Percentiles rank a stretch among this genome's conserved stretches.
These are phyloP conservation scores for Helobdella robusta DNA, from an alignment of 2,888 invertebrate genomes.

Conservation along the genomic window DNA sequence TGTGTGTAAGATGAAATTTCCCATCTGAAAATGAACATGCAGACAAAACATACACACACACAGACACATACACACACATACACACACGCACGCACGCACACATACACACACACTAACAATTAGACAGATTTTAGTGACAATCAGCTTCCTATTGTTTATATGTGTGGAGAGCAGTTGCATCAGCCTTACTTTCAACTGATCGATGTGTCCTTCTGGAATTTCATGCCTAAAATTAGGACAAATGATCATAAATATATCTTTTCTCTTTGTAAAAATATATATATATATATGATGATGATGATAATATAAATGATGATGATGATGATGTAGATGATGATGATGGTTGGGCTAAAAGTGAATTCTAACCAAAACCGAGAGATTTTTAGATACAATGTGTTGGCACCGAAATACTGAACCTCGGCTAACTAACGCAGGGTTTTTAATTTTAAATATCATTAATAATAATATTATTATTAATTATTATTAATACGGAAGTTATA, in stretches of 20 bases:
- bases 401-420: constrained; percentile 87
- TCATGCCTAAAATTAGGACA: constrained; percentile 8
- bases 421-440: constrained; percentile 57
- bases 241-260: not conserved
- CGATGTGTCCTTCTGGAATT: constrained; percentile 6
- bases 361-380: constrained; percentile 66
- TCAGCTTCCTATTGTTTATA: not conserved
- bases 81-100: too few species aligned
- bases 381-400: constrained; percentile 70
- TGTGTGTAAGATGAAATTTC: constrained; percentile 70
- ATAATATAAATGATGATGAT: too few species aligned
- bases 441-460: not conserved
- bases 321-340: too few species aligned
- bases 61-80: too few species aligned
- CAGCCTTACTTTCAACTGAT: not conserved
- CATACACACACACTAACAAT: not conserved
- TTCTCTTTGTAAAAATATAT: not conserved
- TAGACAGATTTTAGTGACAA: constrained; percentile 7
- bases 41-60: too few species aligned
- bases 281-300: constrained; percentile 2
- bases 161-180: constrained; percentile 1
- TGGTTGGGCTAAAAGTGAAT: too few species aligned
- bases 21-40: constrained; percentile 57
- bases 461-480: too few species aligned
- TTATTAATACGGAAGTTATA: too few species aligned